Percentiles rank a stretch among this genome's conserved stretches.
These are phyloP conservation scores for Achatina immaculata DNA, from an alignment of 1,140 invertebrate species.

Conservation along the genomic window DNA sequence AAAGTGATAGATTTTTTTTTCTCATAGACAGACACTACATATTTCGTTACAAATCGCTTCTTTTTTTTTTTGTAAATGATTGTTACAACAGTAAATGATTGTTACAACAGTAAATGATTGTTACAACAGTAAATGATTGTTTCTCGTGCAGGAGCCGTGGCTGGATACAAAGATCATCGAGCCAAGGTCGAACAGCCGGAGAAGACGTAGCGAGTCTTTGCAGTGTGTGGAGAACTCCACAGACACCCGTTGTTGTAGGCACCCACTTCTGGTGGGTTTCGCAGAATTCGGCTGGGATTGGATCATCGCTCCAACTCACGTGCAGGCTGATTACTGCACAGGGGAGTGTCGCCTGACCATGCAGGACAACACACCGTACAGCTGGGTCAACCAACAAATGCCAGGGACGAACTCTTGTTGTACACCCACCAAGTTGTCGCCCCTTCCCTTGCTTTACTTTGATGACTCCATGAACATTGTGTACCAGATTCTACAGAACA, in stretches of 20 bases:
- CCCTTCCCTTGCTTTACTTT: conserved; percentile 94
- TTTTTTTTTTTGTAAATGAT: no score
- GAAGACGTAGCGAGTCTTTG: conserved; percentile 67
- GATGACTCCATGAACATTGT: conserved; percentile 91
- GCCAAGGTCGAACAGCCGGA: conserved; percentile 72
- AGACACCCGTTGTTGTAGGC: conserved; percentile 82
- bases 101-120: no score
- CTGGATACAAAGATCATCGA: conserved; percentile 85
- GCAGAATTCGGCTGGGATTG: conserved; percentile 92
- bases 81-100: no score
- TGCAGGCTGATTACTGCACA: conserved; percentile 58
- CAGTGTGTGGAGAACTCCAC: conserved; percentile 49
- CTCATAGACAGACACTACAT: no score
- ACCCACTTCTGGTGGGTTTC: conserved; percentile 92
- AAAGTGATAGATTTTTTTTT: no score
- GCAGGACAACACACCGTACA: conserved; percentile 82
- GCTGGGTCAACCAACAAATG: conserved; percentile 86
- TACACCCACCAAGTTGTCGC: conserved; percentile 91
- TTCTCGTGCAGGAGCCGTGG: conserved; percentile 76
- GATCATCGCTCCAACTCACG: conserved; percentile 84
- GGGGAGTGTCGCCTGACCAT: conserved; percentile 55
- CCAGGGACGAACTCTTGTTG: conserved; percentile 82
- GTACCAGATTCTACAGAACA: conserved; percentile 93
- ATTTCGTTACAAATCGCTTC: no score
- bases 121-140: no score